Conservation (phyloP, 2,888 invertebrate genomes). For the Leptogaster cylindrica region DNA sequence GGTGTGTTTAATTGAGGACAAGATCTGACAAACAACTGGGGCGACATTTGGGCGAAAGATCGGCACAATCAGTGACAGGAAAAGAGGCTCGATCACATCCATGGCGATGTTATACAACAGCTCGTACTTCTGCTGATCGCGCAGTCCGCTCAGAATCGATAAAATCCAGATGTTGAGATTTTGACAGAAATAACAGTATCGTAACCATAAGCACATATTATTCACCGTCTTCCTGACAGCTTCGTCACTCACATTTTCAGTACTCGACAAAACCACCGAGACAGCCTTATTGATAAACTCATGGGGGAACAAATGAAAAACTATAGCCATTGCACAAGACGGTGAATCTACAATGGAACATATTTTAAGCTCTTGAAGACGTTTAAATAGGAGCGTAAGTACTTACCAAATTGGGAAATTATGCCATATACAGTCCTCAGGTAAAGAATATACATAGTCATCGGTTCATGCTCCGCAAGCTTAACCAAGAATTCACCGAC, state of each 20-base stretch:
- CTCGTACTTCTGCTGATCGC: conserved; percentile 66
- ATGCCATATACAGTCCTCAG: conserved; percentile 55
- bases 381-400: no score
- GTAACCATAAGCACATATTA: conserved; percentile 73
- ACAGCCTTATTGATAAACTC: conserved; percentile 57
- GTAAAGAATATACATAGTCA: conserved; percentile 51
- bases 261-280: conserved; percentile 43
- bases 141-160: conserved; percentile 70
- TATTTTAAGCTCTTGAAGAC: no score
- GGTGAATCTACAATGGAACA: conserved; percentile 51
- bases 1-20: conserved; percentile 25
- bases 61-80: conserved; percentile 61
- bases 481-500: conserved; percentile 54
- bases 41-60: conserved; percentile 23
- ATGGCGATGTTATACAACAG: conserved; percentile 69
- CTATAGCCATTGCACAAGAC: conserved; percentile 58
- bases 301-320: conserved; percentile 57
- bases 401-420: conserved; percentile 51
- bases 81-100: conserved; percentile 68
- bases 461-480: conserved; percentile 52
- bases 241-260: conserved; percentile 62
- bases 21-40: conserved; percentile 25
- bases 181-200: conserved; percentile 68
- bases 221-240: conserved; percentile 69
- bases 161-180: conserved; percentile 72